Evolutionary conservation across 1,140 invertebrate species (phyloP).

Genomic region (Pentalonia nigronervosa): DNA sequence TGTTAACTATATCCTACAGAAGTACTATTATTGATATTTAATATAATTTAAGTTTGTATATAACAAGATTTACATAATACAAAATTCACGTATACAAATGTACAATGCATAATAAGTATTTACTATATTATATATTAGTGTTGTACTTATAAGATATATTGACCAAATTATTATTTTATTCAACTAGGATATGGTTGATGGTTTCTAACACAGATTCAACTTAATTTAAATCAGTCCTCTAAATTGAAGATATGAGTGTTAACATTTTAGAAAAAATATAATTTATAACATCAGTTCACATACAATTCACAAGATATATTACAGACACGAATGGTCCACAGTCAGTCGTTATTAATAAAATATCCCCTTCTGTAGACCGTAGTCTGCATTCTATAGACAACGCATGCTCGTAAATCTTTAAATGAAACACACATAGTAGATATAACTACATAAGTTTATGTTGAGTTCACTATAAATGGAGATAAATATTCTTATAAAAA

Average conservation of each 20-base stretch:
- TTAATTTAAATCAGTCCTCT: neutral
- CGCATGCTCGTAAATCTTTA: neutral
- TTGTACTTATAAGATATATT: too few species aligned
- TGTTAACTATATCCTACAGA: too few species aligned
- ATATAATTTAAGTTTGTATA: too few species aligned
- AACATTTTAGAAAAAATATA: neutral
- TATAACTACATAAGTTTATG: neutral
- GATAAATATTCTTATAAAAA: too few species aligned
- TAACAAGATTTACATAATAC: too few species aligned
- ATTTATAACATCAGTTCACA: neutral
- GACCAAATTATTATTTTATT: too few species aligned
- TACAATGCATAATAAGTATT: too few species aligned
- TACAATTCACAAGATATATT: neutral
- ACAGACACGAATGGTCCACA: neutral
- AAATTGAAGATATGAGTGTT: neutral
- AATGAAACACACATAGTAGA: neutral
- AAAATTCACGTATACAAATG: too few species aligned
- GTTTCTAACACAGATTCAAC: neutral
- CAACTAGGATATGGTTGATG: too few species aligned
- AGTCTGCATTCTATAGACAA: neutral
- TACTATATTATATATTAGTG: too few species aligned
- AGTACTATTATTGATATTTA: too few species aligned
- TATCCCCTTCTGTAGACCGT: neutral
- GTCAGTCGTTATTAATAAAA: conserved; percentile 13
- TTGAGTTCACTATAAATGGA: neutral